Percentiles rank a stretch among this genome's conserved stretches.
Evolutionary conservation across 2,888 invertebrate genomes (phyloP).

Genomic region (Lingula anatina): DNA sequence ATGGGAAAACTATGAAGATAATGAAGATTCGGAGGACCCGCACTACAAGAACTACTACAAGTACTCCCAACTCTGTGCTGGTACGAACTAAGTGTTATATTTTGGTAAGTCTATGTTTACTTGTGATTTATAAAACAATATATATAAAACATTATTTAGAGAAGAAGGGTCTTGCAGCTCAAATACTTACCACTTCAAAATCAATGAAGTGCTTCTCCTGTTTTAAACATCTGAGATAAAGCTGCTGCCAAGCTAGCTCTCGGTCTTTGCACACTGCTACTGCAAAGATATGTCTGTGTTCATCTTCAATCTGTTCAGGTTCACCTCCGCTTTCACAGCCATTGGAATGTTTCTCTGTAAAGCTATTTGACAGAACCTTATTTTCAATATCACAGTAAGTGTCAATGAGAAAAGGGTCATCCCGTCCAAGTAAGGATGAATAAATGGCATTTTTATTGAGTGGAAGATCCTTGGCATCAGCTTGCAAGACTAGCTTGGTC

Average conservation of each 20-base stretch:
- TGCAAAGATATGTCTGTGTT: too few relatives aligned
- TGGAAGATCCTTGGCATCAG: conserved; percentile 8
- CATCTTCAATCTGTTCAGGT: too few relatives aligned
- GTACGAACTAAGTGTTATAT: too few relatives aligned
- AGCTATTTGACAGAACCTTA: neutral
- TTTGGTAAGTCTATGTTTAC: too few relatives aligned
- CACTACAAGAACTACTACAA: too few relatives aligned
- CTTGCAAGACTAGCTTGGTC: conserved; percentile 21
- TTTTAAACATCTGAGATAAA: conserved; percentile 23
- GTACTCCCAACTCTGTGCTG: too few relatives aligned
- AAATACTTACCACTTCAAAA: conserved; percentile 25
- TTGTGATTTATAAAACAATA: too few relatives aligned
- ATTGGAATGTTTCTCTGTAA: neutral
- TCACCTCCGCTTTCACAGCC: too few relatives aligned
- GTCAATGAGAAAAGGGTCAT: conserved; percentile 22
- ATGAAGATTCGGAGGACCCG: too few relatives aligned
- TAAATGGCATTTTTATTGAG: conserved; percentile 20
- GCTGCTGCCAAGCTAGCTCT: conserved; percentile 26
- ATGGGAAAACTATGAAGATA: too few relatives aligned
- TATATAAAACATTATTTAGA: neutral
- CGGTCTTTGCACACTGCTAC: conserved; percentile 14
- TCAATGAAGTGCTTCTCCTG: conserved; percentile 34
- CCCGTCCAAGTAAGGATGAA: conserved; percentile 27
- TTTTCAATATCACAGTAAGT: conserved; percentile 27
- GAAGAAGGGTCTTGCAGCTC: neutral